A percentile compares a stretch with the other conserved stretches of the same genome.
phyloP scores from a whole-genome alignment of 2,888 invertebrate genomes.

The Seira sanloemensis region DNA sequence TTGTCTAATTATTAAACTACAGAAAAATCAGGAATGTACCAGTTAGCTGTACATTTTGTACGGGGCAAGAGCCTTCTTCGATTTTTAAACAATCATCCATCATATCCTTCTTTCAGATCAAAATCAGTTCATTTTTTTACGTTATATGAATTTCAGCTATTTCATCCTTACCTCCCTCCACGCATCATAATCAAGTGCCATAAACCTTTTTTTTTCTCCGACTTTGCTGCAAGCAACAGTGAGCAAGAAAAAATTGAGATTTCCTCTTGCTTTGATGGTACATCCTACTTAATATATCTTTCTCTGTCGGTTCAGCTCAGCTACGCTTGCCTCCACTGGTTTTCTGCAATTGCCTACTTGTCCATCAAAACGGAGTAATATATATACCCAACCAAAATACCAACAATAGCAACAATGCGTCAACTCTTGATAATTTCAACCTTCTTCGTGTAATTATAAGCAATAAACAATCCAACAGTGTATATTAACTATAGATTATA shows the following conservation, averaged over 20 bases:
- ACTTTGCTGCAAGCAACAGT: conserved; percentile 11
- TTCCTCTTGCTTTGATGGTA: conserved; percentile 5
- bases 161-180: conserved; percentile 45
- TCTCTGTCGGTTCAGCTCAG: conserved; percentile 6
- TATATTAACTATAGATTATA: background rate
- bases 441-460: conserved; percentile 40
- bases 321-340: background rate
- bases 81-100: conserved; percentile 57
- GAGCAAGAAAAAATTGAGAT: conserved; percentile 36
- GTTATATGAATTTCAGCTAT: conserved; percentile 36
- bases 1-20: background rate
- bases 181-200: conserved; percentile 48
- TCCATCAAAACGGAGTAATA: conserved; percentile 18
- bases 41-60: background rate
- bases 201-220: conserved; percentile 26
- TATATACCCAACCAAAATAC: background rate
- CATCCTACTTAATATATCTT: conserved; percentile 17
- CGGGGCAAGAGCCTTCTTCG: background rate
- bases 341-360: conserved; percentile 13
- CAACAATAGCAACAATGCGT: conserved; percentile 42
- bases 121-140: conserved; percentile 58
- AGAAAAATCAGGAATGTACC: background rate
- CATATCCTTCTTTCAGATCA: conserved; percentile 62
- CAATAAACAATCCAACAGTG: conserved; percentile 41
- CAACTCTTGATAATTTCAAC: conserved; percentile 31